phyloP scores from a whole-genome alignment of 2,888 invertebrate genomes.

The Prenolepis imparis region DNA sequence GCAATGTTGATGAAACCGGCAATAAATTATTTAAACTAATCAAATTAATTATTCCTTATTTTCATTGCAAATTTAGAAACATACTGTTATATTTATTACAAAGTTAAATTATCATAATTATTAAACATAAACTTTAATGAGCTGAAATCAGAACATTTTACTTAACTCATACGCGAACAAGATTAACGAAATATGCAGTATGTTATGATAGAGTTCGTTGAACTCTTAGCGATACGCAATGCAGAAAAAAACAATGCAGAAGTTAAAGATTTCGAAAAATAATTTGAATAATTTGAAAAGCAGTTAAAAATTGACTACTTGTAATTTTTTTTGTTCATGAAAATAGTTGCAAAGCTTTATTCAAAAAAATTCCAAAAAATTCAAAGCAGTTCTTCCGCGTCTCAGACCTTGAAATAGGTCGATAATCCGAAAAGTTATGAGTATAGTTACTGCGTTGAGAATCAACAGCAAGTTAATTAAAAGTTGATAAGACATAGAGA shows the following conservation, averaged over 20 bases:
- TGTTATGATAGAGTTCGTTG: neutral
- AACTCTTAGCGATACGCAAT: neutral
- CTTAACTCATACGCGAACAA: neutral
- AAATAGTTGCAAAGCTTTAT: neutral
- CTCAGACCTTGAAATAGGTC: conserved; percentile 13
- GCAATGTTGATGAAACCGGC: neutral
- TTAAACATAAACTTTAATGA: neutral
- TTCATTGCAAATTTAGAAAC: neutral
- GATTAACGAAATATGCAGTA: neutral
- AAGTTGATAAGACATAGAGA: neutral
- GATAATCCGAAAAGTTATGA: conserved; percentile 3
- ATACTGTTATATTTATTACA: neutral
- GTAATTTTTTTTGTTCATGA: neutral
- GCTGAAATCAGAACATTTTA: neutral
- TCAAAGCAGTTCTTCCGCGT: neutral
- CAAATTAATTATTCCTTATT: neutral
- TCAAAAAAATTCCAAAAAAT: conserved; percentile 16
- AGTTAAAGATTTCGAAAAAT: neutral
- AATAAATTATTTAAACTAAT: neutral
- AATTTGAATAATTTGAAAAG: neutral
- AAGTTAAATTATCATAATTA: neutral
- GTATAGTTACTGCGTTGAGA: neutral
- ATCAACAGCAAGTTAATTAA: neutral
- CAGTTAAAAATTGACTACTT: too few species aligned
- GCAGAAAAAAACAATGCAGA: neutral